phyloP scores from a whole-genome alignment of 1,140 invertebrate genomes.

The Thalassaphorura encarpata region DNA sequence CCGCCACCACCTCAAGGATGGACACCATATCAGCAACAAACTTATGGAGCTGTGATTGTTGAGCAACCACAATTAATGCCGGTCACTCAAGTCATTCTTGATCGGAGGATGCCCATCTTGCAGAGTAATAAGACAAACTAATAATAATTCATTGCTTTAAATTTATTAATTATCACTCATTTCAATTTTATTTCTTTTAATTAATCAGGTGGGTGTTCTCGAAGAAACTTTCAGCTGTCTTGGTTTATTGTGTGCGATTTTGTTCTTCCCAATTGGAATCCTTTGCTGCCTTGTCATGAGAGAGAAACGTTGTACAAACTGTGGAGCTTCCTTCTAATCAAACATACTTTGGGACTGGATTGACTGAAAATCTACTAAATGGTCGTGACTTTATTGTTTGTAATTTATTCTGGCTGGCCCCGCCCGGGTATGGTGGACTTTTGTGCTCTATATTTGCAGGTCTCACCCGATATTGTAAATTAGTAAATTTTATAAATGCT shows the following conservation, averaged over 20 bases:
- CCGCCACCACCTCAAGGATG: background rate
- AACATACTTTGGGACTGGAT: background rate
- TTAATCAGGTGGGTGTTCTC: constrained; percentile 56
- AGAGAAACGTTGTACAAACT: constrained; percentile 69
- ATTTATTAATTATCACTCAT: background rate
- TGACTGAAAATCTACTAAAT: too few relatives aligned
- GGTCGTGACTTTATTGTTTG: too few relatives aligned
- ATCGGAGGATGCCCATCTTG: constrained; percentile 73
- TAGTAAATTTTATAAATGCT: too few relatives aligned
- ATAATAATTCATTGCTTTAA: background rate
- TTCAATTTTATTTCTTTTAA: background rate
- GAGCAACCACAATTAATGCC: constrained; percentile 32
- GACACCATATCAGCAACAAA: background rate
- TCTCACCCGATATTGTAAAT: too few relatives aligned
- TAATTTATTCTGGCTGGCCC: too few relatives aligned
- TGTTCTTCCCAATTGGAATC: constrained; percentile 74
- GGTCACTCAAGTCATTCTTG: constrained; percentile 53
- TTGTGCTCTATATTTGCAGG: too few relatives aligned
- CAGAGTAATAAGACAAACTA: constrained; percentile 43
- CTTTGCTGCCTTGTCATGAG: constrained; percentile 67
- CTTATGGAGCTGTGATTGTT: background rate
- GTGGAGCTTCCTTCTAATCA: constrained; percentile 64
- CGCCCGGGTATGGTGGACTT: too few relatives aligned
- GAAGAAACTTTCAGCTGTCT: constrained; percentile 74
- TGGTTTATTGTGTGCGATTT: constrained; percentile 68